Base-by-base conservation (phyloP, 2,113 vertebrate genomes). In the Otis tarda region DNA sequence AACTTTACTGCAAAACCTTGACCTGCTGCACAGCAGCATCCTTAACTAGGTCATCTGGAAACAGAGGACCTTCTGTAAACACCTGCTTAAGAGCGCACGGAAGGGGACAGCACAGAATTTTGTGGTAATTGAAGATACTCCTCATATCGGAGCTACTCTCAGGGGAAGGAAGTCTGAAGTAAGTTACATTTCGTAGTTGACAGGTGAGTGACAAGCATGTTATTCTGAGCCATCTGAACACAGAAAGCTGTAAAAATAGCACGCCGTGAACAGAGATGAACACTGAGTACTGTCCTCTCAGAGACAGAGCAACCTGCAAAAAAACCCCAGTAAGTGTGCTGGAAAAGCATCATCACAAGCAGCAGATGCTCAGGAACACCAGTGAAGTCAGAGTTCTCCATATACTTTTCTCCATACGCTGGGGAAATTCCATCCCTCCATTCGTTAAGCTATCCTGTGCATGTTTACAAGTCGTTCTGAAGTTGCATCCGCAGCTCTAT, bases 201-300 rank as follows among this genome's bases (percentile, higher is more conserved):
- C 82, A 96, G 94, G 94, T 97, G 75, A 97, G 84, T 95, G 93
- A 96, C 94, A 97, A 97, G 90, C 79, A 96, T 97, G 95, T 89
- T 97, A 97, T 95, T 96, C 90, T 97, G 96, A 97, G 93, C 94
- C 88, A 97, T 83, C 74, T 96, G 92, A 96, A 96, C 61, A 85
- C 20, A 83, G 95, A 96, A 89, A 94, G 82, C 71, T 95, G 89
- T 84, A 97, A 97, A 97, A 97, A 93, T 65, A 97, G 69, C 56
- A 96, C 28, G 9, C 96, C 96, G 49, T 73, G 92, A 97, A 79
- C 63, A 21, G 83, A 95, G 75, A 96, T 28, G 91, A 91, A 97
- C 91, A 96, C 8, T 0, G 5, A 95, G 96, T 87, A 63, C 93
- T 90, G 94, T 80, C 82, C 76, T 94, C 83, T 80, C 75, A 60